Evolutionary conservation across 2,888 invertebrate genomes (phyloP).

Genomic region (Nudaria mundana): DNA sequence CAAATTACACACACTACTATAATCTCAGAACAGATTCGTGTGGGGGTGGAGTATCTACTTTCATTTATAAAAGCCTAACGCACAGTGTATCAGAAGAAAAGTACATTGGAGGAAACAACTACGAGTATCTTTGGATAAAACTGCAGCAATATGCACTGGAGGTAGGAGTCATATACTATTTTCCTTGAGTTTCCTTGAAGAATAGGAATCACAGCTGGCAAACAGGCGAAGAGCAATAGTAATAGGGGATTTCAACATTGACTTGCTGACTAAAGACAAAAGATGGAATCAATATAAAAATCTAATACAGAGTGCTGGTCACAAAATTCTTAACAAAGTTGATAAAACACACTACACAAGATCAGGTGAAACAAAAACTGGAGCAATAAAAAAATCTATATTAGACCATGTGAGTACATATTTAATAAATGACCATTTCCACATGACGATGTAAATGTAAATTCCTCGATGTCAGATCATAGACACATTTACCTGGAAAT

Average conservation of each 20-base stretch:
- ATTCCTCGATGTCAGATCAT: background rate
- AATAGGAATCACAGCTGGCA: background rate
- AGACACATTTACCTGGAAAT: background rate
- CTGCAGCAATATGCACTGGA: constrained; percentile 4
- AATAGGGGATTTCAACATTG: constrained; percentile 4
- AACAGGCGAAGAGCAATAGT: background rate
- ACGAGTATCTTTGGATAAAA: constrained; percentile 28
- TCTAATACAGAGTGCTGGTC: background rate
- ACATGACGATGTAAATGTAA: background rate
- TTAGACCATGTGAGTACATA: background rate
- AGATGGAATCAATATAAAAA: background rate
- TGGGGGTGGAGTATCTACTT: constrained; percentile 34
- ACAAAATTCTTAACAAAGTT: background rate
- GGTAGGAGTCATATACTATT: constrained; percentile 7
- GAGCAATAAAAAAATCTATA: too few species aligned
- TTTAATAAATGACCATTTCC: background rate
- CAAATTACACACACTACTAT: constrained; percentile 15
- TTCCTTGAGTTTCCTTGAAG: background rate
- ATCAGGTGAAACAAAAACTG: too few species aligned
- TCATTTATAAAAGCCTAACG: constrained; percentile 25
- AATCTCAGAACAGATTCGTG: constrained; percentile 19
- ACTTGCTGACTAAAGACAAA: background rate
- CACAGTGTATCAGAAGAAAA: constrained; percentile 17
- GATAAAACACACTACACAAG: background rate
- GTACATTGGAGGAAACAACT: constrained; percentile 24